Conservation (phyloP, 2,797 vertebrate species). For the Sardinella longiceps region DNA sequence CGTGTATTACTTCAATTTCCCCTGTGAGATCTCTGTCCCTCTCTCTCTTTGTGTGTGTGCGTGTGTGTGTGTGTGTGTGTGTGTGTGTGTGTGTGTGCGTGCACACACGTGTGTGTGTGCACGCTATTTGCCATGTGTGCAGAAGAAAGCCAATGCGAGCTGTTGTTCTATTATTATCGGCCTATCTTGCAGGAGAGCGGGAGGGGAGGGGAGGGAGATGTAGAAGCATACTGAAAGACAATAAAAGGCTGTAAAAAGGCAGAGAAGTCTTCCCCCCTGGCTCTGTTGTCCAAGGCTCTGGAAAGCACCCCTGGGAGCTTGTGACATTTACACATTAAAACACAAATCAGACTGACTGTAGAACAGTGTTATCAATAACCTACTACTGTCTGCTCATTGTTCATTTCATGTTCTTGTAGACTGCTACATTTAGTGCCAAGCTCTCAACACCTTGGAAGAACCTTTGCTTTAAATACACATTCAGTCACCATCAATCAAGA, state of each 20-base stretch:
- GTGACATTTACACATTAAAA: background rate
- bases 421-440: background rate
- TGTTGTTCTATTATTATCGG: slow-evolving; percentile 2
- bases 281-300: background rate
- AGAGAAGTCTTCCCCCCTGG: background rate
- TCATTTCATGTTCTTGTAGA: background rate
- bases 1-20: background rate
- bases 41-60: background rate
- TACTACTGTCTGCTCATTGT: background rate
- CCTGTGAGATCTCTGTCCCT: too few species aligned
- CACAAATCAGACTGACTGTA: background rate
- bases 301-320: background rate
- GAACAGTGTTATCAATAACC: background rate
- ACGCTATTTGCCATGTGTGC: background rate
- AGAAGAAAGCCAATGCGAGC: background rate
- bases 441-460: background rate
- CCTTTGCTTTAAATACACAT: slow-evolving; percentile 50
- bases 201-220: background rate
- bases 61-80: background rate
- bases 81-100: background rate
- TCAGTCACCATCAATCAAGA: background rate
- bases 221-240: slow-evolving; percentile 6
- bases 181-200: background rate
- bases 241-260: slow-evolving; percentile 21
- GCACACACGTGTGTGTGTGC: background rate